Evolutionary conservation across 1,140 invertebrate genomes (phyloP).

Genomic region (Whitmania pigra): DNA sequence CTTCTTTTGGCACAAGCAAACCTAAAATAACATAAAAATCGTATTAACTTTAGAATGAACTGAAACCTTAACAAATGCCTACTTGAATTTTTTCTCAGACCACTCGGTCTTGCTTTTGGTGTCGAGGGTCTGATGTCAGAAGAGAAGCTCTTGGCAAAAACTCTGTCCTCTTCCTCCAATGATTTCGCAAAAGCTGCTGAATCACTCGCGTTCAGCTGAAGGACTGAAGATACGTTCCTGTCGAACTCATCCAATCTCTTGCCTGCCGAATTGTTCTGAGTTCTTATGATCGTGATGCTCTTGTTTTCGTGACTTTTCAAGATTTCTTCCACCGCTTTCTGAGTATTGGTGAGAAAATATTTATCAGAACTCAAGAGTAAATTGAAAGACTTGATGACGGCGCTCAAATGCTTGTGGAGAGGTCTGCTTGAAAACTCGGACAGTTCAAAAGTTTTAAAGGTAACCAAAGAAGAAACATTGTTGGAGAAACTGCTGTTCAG

Average conservation of each 20-base stretch:
- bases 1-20: too few species aligned
- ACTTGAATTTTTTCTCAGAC: too few species aligned
- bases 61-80: too few species aligned
- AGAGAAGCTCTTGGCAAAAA: too few species aligned
- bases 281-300: background rate
- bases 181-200: too few species aligned
- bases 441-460: background rate
- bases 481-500: background rate
- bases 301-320: background rate
- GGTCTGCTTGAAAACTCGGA: background rate
- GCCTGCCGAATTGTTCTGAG: background rate
- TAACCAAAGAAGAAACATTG: background rate
- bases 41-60: too few species aligned
- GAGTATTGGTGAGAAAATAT: background rate
- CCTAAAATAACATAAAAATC: too few species aligned
- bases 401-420: background rate
- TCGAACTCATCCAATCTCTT: background rate
- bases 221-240: too few species aligned
- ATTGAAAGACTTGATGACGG: background rate
- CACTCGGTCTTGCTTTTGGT: too few species aligned
- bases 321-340: constrained; percentile 1
- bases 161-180: too few species aligned
- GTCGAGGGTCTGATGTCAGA: too few species aligned
- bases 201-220: too few species aligned
- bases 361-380: background rate